Percentiles rank a stretch among this genome's conserved stretches.
These are phyloP conservation scores for Murina feae DNA, from an alignment of 2,113 vertebrate species.

Conservation along the genomic window DNA sequence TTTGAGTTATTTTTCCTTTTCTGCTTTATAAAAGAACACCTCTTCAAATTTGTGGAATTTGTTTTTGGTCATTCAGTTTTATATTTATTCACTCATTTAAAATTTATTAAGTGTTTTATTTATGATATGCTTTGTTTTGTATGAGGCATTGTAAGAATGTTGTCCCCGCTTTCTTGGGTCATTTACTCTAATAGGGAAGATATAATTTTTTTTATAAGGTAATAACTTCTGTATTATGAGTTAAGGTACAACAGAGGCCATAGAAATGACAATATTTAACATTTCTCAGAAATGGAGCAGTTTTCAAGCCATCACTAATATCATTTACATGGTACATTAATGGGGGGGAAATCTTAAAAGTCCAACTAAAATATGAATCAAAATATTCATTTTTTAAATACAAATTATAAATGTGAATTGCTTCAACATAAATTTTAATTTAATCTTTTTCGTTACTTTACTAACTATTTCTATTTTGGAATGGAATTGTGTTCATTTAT, in stretches of 20 bases:
- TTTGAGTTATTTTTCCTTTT: background rate
- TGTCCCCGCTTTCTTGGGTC: background rate
- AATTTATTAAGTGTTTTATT: background rate
- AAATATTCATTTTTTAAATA: constrained; percentile 76
- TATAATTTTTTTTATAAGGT: background rate
- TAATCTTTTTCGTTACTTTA: constrained; percentile 70
- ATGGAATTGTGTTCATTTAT: constrained; percentile 63
- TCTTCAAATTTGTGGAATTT: background rate
- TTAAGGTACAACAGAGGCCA: background rate
- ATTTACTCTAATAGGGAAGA: background rate
- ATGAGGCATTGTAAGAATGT: background rate
- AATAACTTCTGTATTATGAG: background rate
- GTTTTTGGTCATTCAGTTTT: background rate
- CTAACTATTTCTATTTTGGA: constrained; percentile 60
- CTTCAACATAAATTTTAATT: constrained; percentile 74
- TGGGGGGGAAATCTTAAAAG: constrained; percentile 31
- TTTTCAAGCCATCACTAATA: background rate
- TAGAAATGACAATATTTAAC: background rate
- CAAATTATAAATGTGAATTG: constrained; percentile 72
- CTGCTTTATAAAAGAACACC: background rate
- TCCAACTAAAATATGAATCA: constrained; percentile 56
- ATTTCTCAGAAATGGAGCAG: background rate
- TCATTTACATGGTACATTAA: constrained; percentile 31
- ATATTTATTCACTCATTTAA: background rate
- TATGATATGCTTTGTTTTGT: background rate